Conservation (phyloP, 2,888 invertebrate genomes). For the Andrena chrysosceles region DNA sequence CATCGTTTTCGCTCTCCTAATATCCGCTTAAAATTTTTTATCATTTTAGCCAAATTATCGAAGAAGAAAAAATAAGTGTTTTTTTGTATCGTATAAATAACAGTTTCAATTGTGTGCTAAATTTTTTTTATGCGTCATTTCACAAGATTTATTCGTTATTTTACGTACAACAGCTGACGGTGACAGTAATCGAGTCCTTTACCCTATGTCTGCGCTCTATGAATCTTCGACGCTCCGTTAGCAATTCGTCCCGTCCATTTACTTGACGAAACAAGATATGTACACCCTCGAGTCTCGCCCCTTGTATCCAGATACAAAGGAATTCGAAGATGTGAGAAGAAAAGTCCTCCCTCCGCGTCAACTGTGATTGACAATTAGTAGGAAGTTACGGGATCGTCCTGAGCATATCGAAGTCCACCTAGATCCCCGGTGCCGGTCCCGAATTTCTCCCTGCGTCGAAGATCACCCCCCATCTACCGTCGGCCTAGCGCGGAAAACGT, state of each 20-base stretch:
- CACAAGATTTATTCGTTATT: too few relatives aligned
- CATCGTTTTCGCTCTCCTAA: too few relatives aligned
- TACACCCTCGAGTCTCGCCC: too few relatives aligned
- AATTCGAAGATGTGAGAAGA: slow-evolving; percentile 1
- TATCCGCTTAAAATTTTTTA: too few relatives aligned
- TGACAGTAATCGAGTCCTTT: too few relatives aligned
- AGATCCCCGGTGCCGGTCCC: neutral
- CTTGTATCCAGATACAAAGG: neutral
- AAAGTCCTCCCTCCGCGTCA: neutral
- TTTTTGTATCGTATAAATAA: too few relatives aligned
- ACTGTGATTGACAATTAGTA: neutral
- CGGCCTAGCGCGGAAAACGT: slow-evolving; percentile 39
- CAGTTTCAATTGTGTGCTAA: too few relatives aligned
- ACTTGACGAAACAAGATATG: neutral
- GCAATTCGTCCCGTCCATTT: neutral
- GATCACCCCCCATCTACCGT: neutral
- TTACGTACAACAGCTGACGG: too few relatives aligned
- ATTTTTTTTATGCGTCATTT: too few relatives aligned
- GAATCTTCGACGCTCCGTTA: neutral
- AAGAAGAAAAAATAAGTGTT: too few relatives aligned
- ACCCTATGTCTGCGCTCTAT: neutral
- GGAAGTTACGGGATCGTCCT: neutral
- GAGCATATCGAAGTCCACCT: neutral
- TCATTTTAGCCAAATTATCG: too few relatives aligned
- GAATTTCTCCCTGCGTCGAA: neutral